A percentile compares a stretch with the other conserved stretches of the same genome.
Conservation (phyloP, 1,140 invertebrate species). For the Trichonephila clavipes region DNA sequence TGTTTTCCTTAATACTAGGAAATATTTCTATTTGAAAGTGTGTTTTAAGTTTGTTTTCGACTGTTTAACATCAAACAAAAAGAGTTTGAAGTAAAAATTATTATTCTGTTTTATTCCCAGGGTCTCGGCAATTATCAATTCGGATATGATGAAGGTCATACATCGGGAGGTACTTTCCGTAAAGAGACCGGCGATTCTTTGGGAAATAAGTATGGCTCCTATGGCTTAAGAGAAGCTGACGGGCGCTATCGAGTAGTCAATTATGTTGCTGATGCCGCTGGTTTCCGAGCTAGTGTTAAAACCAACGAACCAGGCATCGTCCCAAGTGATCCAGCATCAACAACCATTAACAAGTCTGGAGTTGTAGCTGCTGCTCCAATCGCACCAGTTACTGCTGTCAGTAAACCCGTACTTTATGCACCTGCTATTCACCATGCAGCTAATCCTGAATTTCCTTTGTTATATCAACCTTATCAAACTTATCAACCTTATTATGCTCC, state of each 20-base stretch:
- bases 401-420: conserved; percentile 73
- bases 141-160: conserved; percentile 77
- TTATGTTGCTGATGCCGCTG: conserved; percentile 79
- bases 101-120: neutral
- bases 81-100: no score
- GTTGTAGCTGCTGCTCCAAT: conserved; percentile 77
- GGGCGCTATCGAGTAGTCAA: conserved; percentile 78
- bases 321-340: conserved; percentile 77
- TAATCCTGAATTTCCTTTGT: conserved; percentile 31
- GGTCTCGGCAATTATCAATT: conserved; percentile 78
- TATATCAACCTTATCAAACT: conserved; percentile 2
- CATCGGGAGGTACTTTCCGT: conserved; percentile 78
- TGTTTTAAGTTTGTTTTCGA: no score
- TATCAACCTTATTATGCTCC: neutral
- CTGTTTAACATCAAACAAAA: no score
- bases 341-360: conserved; percentile 76
- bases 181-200: conserved; percentile 76
- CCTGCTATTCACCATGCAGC: conserved; percentile 3
- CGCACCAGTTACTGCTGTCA: conserved; percentile 67
- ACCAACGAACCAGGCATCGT: conserved; percentile 78
- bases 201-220: conserved; percentile 77
- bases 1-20: no score
- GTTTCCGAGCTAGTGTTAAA: conserved; percentile 78
- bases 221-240: conserved; percentile 78
- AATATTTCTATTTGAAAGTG: no score